A percentile compares a stretch with the other conserved stretches of the same genome.
These are phyloP conservation scores for Polietes domitor DNA, from an alignment of 2,888 invertebrate genomes.

Conservation along the genomic window DNA sequence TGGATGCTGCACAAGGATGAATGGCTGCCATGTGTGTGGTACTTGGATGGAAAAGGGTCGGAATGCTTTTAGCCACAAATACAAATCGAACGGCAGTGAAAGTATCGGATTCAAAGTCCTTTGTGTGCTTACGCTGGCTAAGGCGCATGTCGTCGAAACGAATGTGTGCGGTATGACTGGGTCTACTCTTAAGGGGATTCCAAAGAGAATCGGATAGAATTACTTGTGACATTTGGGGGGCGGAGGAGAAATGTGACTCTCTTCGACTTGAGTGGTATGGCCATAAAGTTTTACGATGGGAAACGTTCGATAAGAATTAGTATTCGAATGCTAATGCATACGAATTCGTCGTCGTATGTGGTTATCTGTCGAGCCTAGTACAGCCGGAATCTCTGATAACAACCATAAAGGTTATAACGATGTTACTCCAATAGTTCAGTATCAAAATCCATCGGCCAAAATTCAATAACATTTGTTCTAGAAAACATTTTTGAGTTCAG, in stretches of 20 bases:
- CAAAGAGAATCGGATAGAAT: slow-evolving; percentile 55
- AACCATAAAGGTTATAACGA: too few relatives aligned
- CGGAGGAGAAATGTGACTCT: slow-evolving; percentile 40
- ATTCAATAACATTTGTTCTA: too few relatives aligned
- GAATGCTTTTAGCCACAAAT: neutral
- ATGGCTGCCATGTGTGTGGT: neutral
- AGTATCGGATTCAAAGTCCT: slow-evolving; percentile 22
- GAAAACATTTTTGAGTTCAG: too few relatives aligned
- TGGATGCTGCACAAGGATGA: slow-evolving; percentile 23
- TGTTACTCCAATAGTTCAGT: too few relatives aligned
- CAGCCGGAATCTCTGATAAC: too few relatives aligned
- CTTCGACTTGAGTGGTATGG: slow-evolving; percentile 16
- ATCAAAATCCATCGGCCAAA: too few relatives aligned
- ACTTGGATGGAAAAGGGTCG: neutral
- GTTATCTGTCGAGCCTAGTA: too few relatives aligned
- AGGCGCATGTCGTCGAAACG: slow-evolving; percentile 48
- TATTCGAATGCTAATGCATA: too few relatives aligned
- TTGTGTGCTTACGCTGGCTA: neutral
- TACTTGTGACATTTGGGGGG: neutral
- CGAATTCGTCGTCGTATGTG: too few relatives aligned
- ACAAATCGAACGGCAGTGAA: slow-evolving; percentile 1
- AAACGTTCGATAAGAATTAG: too few relatives aligned
- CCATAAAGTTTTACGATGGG: neutral
- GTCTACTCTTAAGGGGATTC: slow-evolving; percentile 51
- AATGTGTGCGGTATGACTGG: neutral